Conservation (phyloP, 2,888 invertebrate genomes). For the Sarcophaga rosellei region DNA sequence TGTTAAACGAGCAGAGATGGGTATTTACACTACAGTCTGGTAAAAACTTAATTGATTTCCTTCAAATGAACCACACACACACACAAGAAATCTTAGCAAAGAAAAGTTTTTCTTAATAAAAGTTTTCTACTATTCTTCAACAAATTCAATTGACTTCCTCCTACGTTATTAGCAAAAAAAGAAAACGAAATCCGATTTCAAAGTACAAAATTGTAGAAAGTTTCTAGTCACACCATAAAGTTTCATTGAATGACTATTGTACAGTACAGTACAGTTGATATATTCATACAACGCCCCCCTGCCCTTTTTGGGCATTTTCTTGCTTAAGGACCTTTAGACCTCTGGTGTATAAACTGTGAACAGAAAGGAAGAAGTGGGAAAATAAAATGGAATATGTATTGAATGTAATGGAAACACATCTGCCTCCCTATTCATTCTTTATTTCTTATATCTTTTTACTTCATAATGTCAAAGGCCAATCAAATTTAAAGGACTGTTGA, state of each 20-base stretch:
- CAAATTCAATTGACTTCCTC: constrained; percentile 60
- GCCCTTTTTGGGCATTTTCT: neutral
- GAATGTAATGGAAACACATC: neutral
- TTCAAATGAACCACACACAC: constrained; percentile 28
- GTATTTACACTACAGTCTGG: neutral
- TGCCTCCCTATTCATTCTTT: neutral
- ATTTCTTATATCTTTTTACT: too few relatives aligned
- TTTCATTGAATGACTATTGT: too few relatives aligned
- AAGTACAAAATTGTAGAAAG: neutral
- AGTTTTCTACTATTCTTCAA: constrained; percentile 18
- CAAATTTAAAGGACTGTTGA: constrained; percentile 46
- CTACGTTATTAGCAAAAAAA: constrained; percentile 63
- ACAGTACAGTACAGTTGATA: neutral
- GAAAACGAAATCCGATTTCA: neutral
- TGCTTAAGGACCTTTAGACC: constrained; percentile 34
- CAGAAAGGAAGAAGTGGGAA: neutral
- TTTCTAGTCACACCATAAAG: too few relatives aligned
- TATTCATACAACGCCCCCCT: neutral
- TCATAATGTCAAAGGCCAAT: constrained; percentile 54
- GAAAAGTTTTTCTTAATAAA: constrained; percentile 61
- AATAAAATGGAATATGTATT: constrained; percentile 3
- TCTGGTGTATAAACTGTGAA: constrained; percentile 39
- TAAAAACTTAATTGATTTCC: neutral
- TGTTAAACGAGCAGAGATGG: too few relatives aligned
- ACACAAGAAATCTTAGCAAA: constrained; percentile 46